Conservation (phyloP, 2,888 invertebrate species). For the Chalcosyrphus nemorum region DNA sequence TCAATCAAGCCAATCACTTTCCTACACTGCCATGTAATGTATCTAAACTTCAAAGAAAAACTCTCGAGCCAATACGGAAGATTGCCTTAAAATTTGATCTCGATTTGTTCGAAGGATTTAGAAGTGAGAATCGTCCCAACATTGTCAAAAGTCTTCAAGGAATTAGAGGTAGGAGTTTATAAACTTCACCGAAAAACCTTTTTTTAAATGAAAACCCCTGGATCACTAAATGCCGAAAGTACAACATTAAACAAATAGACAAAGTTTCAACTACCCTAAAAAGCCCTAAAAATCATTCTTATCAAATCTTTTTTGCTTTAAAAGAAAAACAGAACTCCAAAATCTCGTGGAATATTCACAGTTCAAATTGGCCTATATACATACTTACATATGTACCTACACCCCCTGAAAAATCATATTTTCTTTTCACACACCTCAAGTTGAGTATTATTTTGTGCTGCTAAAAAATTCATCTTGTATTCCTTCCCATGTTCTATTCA, state of each 20-base stretch:
- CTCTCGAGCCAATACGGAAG: too few species aligned
- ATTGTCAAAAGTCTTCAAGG: too few species aligned
- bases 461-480: not conserved
- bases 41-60: too few species aligned
- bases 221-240: too few species aligned
- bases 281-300: not conserved
- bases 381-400: not conserved
- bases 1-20: too few species aligned
- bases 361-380: not conserved
- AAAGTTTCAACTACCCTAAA: not conserved
- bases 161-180: too few species aligned
- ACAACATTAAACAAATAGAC: not conserved
- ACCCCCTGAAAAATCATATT: not conserved
- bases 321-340: not conserved
- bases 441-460: not conserved
- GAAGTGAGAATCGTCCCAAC: too few species aligned
- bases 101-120: too few species aligned
- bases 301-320: not conserved
- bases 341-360: not conserved
- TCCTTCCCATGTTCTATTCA: not conserved
- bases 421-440: not conserved
- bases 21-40: too few species aligned
- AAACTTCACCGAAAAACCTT: too few species aligned
- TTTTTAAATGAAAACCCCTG: too few species aligned
- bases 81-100: too few species aligned